Percentiles rank a stretch among this genome's conserved stretches.
Conservation (phyloP, 2,113 vertebrate genomes). For the Dicentrarchus labrax region DNA sequence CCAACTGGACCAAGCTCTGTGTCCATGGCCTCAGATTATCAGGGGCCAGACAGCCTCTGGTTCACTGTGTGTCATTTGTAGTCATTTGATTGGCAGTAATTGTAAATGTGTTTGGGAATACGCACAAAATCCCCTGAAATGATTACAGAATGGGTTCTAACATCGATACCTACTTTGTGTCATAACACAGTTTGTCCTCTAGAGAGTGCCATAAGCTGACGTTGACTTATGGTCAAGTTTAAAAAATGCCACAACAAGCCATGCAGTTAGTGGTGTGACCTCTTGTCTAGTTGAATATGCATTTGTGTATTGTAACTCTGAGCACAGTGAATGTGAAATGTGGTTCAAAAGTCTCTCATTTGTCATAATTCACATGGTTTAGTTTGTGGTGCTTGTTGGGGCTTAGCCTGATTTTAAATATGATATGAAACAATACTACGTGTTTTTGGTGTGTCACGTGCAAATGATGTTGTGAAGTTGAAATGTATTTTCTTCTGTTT, state of each 20-base stretch:
- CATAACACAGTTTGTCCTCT: conserved; percentile 5
- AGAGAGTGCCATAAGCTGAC: neutral
- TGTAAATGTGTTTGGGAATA: neutral
- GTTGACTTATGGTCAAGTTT: neutral
- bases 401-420: neutral
- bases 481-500: neutral
- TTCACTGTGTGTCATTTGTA: neutral
- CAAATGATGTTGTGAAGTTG: neutral
- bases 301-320: neutral
- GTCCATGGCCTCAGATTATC: neutral
- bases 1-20: neutral
- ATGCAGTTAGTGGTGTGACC: neutral
- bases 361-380: neutral
- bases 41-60: neutral
- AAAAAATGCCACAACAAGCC: neutral
- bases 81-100: neutral
- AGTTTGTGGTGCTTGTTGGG: neutral
- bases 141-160: neutral
- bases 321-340: neutral
- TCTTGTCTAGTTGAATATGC: neutral
- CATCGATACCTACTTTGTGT: neutral
- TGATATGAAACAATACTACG: neutral
- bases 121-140: neutral
- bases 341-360: neutral
- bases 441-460: neutral